Evolutionary conservation across 1,140 invertebrate species (phyloP), one percentile per base, ranked within the genome.

Genomic region (Drosophila trapezifrons): DNA sequence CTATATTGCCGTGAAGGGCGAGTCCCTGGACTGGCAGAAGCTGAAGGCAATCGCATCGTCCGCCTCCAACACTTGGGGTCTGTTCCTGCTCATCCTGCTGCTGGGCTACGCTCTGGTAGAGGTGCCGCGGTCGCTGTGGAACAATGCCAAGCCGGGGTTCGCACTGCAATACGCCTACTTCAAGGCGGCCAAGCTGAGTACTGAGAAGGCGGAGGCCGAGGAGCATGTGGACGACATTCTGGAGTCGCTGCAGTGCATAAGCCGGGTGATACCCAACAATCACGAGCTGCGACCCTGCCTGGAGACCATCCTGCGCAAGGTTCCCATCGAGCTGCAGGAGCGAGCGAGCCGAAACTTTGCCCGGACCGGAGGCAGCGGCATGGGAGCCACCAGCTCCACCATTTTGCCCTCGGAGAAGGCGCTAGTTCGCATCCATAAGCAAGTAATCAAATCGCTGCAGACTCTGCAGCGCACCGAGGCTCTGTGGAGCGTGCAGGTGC

Each of bases 21-120:
- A 99, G n/a, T 94, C 96, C 80, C 93, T 99, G 49, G 97, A 99
- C 93, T 96, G 96, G 95, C 95, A 96, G 67, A 98, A 99, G 92
- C 93, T 99, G 13, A 99, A 99, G 94, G 96, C 98, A 0, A 98
- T 99, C 74, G 97, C 98, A 46, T 98, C 99, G n/a, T 98, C 98
- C 15, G 98, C 99, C 10, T 99, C 98, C 83, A 99, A 99, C 89
- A 99, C 99, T 0, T 99, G 99, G 99, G 99, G 99, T 62, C 93
- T 99, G 35, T 99, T 99, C 92, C 93, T 99, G 22, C 93, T 99
- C 17, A 97, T 99, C 32, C 93, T 99, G 20, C 93, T 99, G 51
- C 94, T 99, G 17, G 99, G 99, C 18, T 99, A 99, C 93, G 98
- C 98, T 4, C 93, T 99, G 27, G 98, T 99, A 0, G 98, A 99